A percentile compares a stretch with the other conserved stretches of the same genome.
Evolutionary conservation across 2,113 vertebrate species (phyloP).

Genomic region (Plotosus lineatus): DNA sequence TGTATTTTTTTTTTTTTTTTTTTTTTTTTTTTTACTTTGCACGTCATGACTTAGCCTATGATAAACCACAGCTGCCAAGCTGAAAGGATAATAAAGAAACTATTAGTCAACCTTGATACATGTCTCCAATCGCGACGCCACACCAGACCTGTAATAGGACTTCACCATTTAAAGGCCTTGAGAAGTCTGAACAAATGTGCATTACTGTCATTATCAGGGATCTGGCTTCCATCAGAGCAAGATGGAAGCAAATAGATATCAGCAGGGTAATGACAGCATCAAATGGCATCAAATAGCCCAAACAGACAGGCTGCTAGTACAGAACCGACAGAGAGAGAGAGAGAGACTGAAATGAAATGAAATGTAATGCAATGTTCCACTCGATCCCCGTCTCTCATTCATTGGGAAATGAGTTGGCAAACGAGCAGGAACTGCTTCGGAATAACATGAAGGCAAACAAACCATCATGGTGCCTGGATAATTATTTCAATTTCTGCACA

Average conservation of each 20-base stretch:
- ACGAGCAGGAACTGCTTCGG: conserved; percentile 23
- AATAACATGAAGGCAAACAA: conserved; percentile 30
- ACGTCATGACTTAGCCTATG: not conserved
- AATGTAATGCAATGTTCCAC: conserved; percentile 44
- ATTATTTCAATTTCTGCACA: conserved; percentile 63
- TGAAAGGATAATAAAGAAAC: not conserved
- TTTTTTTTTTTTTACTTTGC: too few relatives aligned
- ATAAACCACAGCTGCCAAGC: not conserved
- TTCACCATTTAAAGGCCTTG: not conserved
- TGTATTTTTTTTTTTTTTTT: too few relatives aligned
- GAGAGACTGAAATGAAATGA: too few relatives aligned
- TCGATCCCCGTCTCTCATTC: conserved; percentile 26
- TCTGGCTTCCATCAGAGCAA: conserved; percentile 15
- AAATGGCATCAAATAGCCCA: conserved; percentile 42
- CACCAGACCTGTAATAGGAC: not conserved
- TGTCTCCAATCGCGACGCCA: not conserved
- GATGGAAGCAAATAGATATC: conserved; percentile 36
- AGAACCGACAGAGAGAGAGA: conserved; percentile 17
- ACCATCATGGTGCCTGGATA: conserved; percentile 30
- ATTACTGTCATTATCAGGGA: conserved; percentile 25
- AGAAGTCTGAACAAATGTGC: conserved; percentile 27
- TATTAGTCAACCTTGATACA: not conserved
- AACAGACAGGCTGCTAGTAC: conserved; percentile 31
- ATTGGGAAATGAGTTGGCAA: conserved; percentile 40
- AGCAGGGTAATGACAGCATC: conserved; percentile 38